These are phyloP conservation scores for Saturnia japonica DNA, from an alignment of 2,888 invertebrate species.

Conservation along the genomic window DNA sequence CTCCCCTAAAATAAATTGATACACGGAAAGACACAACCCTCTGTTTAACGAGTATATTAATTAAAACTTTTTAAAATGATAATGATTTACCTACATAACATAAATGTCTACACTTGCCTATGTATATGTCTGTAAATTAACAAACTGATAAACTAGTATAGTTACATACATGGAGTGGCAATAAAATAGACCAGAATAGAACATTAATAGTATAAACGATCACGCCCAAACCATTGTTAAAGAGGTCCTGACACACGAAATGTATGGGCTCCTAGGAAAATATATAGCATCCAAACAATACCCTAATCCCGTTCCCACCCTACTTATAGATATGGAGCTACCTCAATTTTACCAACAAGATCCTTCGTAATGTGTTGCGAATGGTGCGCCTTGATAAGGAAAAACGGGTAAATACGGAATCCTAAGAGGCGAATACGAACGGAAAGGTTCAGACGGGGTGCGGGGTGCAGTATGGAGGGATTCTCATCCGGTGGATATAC, in stretches of 20 bases:
- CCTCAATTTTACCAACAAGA: slow-evolving; percentile 66
- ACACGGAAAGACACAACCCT: too few species aligned
- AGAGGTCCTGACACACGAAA: slow-evolving; percentile 48
- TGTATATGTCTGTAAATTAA: neutral
- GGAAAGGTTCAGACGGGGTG: slow-evolving; percentile 57
- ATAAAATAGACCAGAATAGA: neutral
- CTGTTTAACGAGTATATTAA: too few species aligned
- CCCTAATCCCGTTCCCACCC: slow-evolving; percentile 46
- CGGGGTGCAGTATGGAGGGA: slow-evolving; percentile 34
- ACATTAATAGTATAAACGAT: slow-evolving; percentile 12
- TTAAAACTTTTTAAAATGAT: too few species aligned
- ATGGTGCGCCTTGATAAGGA: slow-evolving; percentile 76
- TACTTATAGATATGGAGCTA: slow-evolving; percentile 45
- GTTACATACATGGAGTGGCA: neutral
- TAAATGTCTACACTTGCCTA: neutral
- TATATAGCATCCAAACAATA: slow-evolving; percentile 53
- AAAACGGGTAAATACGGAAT: slow-evolving; percentile 78
- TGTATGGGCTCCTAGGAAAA: slow-evolving; percentile 50
- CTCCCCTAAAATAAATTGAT: too few species aligned
- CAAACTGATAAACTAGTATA: neutral
- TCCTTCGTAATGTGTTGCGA: slow-evolving; percentile 70
- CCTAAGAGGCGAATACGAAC: slow-evolving; percentile 49
- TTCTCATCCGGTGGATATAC: slow-evolving; percentile 60
- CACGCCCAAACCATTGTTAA: slow-evolving; percentile 38
- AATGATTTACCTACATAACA: too few species aligned